Evolutionary conservation across 2,888 invertebrate species (phyloP), one percentile per base, ranked within the genome.

Genomic region (Philaethria dido): DNA sequence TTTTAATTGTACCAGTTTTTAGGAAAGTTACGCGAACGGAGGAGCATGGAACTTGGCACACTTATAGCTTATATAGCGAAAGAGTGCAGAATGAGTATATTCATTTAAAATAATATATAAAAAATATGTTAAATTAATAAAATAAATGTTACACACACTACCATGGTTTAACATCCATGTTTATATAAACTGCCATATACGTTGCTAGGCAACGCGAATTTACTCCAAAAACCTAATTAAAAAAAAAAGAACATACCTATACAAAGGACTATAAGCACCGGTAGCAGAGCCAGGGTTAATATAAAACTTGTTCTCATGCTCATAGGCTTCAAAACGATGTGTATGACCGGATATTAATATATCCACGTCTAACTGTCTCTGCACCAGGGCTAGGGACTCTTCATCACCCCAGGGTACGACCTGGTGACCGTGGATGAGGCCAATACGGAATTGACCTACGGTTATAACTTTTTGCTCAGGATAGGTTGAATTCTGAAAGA

Each of bases 281-380:
- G 99, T 99, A 2, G 99, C 99, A 4, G 99, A 99, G 9, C 99
- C 99, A 4, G 99, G 99, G 89, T 99, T 99, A 64, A 99, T 99
- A 86, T 98, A 99, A 90, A 99, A 99, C 87, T 99, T 98, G 82
- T 98, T 99, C 83, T 99, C 99, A 92, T 99, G 98, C 84, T 99
- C 99, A 77, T 98, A 99, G 0, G 99, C 99, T 82, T 99, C 98
- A 90, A 99, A 99, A 79, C 98, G 97, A 88, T 99, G 99, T 0
- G 99, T 99, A 85, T 99, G 99, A 0, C 99, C 99, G 0, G 99
- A 98, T 81, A 99, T 99, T 54, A 99, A 93, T 77, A 99, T 99
- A 87, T 99, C 99, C 1, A 99, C 99, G 82, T 99, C 99, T 25
- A 99, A 90, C 85, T 99, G 99, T 42, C 99, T 94, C 82, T 99